Evolutionary conservation across 2,113 vertebrate genomes (phyloP).

Genomic region (Xiphias gladius): DNA sequence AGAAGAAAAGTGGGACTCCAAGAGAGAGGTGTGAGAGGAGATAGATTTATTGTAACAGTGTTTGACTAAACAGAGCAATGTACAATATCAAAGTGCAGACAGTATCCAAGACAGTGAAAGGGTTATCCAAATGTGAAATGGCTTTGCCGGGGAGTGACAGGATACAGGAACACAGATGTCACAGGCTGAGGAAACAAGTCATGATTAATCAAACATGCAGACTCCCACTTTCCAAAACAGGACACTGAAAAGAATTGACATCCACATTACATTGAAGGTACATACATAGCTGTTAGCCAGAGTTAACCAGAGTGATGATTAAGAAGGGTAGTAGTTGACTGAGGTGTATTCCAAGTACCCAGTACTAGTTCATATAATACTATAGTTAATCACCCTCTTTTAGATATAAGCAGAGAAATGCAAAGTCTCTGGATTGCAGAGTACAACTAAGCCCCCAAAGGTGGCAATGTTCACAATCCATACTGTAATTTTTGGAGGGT

Average conservation of each 20-base stretch:
- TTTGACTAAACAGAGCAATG: conserved; percentile 27
- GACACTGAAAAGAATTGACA: conserved; percentile 12
- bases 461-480: not conserved
- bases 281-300: not conserved
- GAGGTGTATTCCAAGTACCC: not conserved
- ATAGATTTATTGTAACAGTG: conserved; percentile 22
- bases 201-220: conserved; percentile 51
- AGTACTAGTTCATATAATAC: not conserved
- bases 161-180: conserved; percentile 77
- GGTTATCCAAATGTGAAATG: conserved; percentile 51
- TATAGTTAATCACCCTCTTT: not conserved
- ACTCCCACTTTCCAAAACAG: conserved; percentile 52
- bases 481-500: not conserved
- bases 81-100: conserved; percentile 13
- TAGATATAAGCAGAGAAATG: not conserved
- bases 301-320: not conserved
- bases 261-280: conserved; percentile 18
- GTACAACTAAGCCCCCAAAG: not conserved
- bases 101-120: conserved; percentile 31
- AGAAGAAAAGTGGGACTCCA: not conserved
- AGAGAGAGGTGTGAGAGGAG: not conserved
- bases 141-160: conserved; percentile 64
- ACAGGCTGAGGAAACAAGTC: conserved; percentile 58
- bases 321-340: not conserved
- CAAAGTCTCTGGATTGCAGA: not conserved